Evolutionary conservation across 2,797 vertebrate genomes (phyloP), one percentile per base, ranked within the genome.

Genomic region (Peromyscus melanophrys): DNA sequence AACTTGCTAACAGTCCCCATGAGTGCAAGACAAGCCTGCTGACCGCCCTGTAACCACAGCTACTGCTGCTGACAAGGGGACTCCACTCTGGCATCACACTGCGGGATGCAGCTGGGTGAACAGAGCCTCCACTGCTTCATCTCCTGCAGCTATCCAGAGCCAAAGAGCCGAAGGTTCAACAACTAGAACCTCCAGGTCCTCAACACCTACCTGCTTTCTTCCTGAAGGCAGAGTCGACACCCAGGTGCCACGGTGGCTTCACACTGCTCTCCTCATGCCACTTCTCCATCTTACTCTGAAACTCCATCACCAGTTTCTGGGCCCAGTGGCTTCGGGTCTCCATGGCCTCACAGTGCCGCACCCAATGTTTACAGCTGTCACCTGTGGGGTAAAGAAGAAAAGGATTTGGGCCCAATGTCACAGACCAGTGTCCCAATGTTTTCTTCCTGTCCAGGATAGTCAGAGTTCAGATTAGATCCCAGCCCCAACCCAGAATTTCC

Each of bases 281-380:
- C 87, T 98, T 99, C 95, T 99, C 99, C 61, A 99, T 98, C 98
- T 99, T 99, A 97, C 89, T 99, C 98, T 99, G 99, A 98, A 99
- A 99, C 96, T 99, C 99, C 96, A 98, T 98, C 95, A 99, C 98
- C 97, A 99, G 98, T 82, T 99, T 99, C 94, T 98, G 98, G 11
- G 99, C 99, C 99, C 99, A 99, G 90, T 99, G 99, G 23, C 99
- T 99, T 59, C 99, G 99, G 13, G 99, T 98, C 95, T 99, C 99
- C 99, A 99, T 99, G 75, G 99, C 99, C 95, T 99, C 99, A 59
- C 99, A 99, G 98, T 99, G 99, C 80, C 98, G 99, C 92, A 99
- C 99, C 99, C 99, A 99, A 96, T 99, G 99, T 81, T 98, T 99
- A 97, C 99, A 99, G 96, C 99, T 99, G 63, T 99, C 99, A 92